Evolutionary conservation across 2,797 vertebrate genomes (phyloP).

Genomic region (Chloroceryle amazona): DNA sequence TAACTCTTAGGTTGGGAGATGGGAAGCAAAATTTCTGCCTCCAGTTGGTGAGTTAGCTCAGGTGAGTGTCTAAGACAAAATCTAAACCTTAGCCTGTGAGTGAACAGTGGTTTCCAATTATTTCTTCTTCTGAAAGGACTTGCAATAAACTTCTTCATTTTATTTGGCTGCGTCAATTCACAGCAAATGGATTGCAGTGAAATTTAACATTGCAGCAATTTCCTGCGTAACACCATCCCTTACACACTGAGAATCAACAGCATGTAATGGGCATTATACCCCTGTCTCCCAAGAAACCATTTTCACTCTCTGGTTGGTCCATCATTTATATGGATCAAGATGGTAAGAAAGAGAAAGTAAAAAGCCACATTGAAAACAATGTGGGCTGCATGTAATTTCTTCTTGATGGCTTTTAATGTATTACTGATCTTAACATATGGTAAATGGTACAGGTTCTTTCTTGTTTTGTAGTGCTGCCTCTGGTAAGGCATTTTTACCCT

Average conservation of each 20-base stretch:
- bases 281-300: constrained; percentile 34
- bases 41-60: not conserved
- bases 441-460: not conserved
- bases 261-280: constrained; percentile 7
- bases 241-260: not conserved
- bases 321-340: constrained; percentile 55
- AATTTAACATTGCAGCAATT: constrained; percentile 55
- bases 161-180: constrained; percentile 59
- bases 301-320: constrained; percentile 56
- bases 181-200: constrained; percentile 60
- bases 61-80: not conserved
- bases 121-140: not conserved
- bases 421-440: not conserved
- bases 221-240: constrained; percentile 4
- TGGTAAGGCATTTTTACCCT: not conserved
- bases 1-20: not conserved
- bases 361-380: not conserved
- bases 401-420: constrained; percentile 43
- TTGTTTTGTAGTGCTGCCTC: not conserved
- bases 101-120: not conserved
- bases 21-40: not conserved
- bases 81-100: not conserved
- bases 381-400: not conserved
- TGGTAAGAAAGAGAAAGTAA: not conserved
- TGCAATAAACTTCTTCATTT: constrained; percentile 50